Percentiles rank a stretch among this genome's conserved stretches.
phyloP scores from a whole-genome alignment of 2,797 vertebrate genomes.

The Sebastes aleutianus region DNA sequence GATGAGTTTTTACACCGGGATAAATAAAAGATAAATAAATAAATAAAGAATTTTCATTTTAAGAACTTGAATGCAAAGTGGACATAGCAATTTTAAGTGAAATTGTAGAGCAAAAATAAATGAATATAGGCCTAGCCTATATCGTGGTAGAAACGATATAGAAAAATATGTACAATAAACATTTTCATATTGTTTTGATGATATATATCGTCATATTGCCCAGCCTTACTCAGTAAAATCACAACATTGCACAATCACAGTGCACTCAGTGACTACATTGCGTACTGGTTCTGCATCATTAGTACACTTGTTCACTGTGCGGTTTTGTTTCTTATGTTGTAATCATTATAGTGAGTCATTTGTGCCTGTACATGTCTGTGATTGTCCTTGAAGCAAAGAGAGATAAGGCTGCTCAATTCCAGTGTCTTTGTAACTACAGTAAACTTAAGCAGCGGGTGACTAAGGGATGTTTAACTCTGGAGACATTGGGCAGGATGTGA shows the following conservation, averaged over 20 bases:
- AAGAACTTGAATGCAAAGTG: too few species aligned
- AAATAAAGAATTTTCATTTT: too few species aligned
- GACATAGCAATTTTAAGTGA: too few species aligned
- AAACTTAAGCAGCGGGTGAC: slow-evolving; percentile 18
- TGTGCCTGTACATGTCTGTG: background rate
- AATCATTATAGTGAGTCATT: background rate
- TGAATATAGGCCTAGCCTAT: too few species aligned
- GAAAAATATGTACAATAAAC: too few species aligned
- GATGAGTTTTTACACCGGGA: too few species aligned
- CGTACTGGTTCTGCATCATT: background rate
- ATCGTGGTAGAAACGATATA: too few species aligned
- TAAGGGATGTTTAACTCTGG: slow-evolving; percentile 11
- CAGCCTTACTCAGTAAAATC: background rate
- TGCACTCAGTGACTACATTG: background rate
- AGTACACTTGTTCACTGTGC: background rate
- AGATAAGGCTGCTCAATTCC: slow-evolving; percentile 16
- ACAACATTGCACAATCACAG: background rate
- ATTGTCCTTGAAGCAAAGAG: background rate
- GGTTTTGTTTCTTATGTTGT: background rate
- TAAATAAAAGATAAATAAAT: too few species aligned
- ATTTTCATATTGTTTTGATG: too few species aligned
- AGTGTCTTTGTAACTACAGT: slow-evolving; percentile 24
- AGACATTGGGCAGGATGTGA: slow-evolving; percentile 42
- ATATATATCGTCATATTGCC: too few species aligned
- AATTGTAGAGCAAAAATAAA: too few species aligned